A percentile compares a stretch with the other conserved stretches of the same genome.
Evolutionary conservation across 2,113 vertebrate genomes (phyloP).

Genomic region (Pterocles gutturalis): DNA sequence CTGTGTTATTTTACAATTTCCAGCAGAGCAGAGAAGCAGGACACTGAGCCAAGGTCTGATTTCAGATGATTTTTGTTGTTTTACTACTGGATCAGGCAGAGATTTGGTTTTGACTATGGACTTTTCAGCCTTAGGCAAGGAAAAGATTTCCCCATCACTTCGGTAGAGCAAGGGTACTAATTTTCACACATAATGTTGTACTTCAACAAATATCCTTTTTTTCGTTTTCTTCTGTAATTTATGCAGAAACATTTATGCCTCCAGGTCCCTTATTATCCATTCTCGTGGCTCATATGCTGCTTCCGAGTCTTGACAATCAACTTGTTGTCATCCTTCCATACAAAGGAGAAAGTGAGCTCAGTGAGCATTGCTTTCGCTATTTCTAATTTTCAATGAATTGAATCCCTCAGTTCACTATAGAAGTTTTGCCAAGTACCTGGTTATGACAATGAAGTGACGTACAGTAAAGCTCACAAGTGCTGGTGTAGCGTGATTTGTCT

Average conservation of each 20-base stretch:
- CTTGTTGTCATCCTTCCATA: not conserved
- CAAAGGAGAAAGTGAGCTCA: not conserved
- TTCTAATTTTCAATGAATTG: not conserved
- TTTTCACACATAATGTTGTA: not conserved
- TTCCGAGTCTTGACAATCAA: not conserved
- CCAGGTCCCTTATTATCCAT: not conserved
- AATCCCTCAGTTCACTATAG: not conserved
- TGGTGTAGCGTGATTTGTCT: fast-evolving
- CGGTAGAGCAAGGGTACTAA: not conserved
- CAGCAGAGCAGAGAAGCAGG: not conserved
- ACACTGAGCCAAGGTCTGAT: not conserved
- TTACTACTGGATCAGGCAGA: not conserved
- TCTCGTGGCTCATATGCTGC: not conserved
- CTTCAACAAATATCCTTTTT: not conserved
- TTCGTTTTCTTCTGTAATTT: slow-evolving; percentile 12
- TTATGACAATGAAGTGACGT: not conserved
- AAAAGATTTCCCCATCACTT: not conserved
- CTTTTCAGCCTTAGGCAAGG: not conserved
- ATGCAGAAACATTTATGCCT: slow-evolving; percentile 30
- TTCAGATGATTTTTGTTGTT: not conserved
- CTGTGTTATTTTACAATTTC: not conserved
- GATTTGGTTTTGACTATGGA: not conserved
- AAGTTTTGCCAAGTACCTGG: not conserved
- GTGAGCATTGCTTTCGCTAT: not conserved
- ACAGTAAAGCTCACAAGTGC: not conserved